Evolutionary conservation across 2,888 invertebrate species (phyloP).

Genomic region (Orthonevra nobilis): DNA sequence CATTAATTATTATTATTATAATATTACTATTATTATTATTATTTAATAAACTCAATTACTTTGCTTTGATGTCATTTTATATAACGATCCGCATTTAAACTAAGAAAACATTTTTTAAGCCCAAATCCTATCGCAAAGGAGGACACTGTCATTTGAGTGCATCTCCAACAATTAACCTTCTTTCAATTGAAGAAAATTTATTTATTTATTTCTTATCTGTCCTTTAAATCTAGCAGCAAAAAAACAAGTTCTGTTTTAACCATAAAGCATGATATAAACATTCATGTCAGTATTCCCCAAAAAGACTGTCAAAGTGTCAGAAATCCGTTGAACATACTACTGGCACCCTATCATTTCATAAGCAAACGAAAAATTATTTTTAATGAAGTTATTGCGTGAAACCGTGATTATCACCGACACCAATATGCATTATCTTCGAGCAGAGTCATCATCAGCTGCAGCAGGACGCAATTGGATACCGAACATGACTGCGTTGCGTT

Average conservation of each 20-base stretch:
- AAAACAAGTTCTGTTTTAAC: conserved; percentile 1
- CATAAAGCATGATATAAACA: conserved; percentile 30
- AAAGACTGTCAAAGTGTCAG: conserved; percentile 58
- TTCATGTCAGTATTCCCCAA: conserved; percentile 25
- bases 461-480: neutral
- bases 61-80: no score
- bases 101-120: no score
- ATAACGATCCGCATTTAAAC: no score
- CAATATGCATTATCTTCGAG: conserved; percentile 40
- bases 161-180: no score
- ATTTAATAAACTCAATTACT: no score
- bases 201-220: no score
- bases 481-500: conserved; percentile 11
- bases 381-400: conserved; percentile 61
- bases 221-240: no score
- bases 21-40: no score
- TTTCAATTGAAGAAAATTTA: no score
- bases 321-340: conserved; percentile 31
- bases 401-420: conserved; percentile 42
- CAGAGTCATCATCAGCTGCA: conserved; percentile 20
- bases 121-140: no score
- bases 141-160: no score
- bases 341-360: conserved; percentile 17
- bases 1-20: no score
- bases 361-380: conserved; percentile 54